These are phyloP conservation scores for Iphiclides podalirius DNA, from an alignment of 2,888 invertebrate species.

Conservation along the genomic window DNA sequence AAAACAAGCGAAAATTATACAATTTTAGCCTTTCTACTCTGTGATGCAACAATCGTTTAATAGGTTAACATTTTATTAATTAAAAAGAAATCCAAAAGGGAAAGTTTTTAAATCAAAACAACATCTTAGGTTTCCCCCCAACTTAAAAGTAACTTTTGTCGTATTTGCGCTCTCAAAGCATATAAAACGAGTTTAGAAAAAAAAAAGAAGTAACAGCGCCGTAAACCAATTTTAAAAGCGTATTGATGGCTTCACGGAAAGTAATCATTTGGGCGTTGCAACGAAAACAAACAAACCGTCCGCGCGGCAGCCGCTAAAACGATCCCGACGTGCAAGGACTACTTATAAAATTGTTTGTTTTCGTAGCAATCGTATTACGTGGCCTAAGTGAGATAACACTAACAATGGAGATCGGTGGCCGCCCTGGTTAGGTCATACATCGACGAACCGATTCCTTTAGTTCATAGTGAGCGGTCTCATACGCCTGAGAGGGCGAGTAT, in stretches of 20 bases:
- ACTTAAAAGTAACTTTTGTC: neutral
- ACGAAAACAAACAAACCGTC: constrained; percentile 50
- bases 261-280: constrained; percentile 34
- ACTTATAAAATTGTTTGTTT: constrained; percentile 58
- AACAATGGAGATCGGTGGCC: constrained; percentile 25
- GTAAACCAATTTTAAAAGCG: constrained; percentile 14
- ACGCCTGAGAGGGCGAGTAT: no score
- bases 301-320: constrained; percentile 44
- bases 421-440: neutral
- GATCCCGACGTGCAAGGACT: constrained; percentile 46
- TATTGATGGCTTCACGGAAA: constrained; percentile 35
- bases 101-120: no score
- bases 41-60: no score
- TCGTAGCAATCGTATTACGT: constrained; percentile 42
- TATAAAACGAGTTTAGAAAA: neutral
- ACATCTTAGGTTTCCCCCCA: no score
- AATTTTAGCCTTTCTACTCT: no score
- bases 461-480: no score
- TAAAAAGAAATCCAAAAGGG: no score
- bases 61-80: no score
- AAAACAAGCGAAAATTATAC: no score
- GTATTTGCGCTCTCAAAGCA: neutral
- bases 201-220: constrained; percentile 5
- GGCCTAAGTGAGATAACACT: constrained; percentile 15
- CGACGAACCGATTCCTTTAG: no score